Conservation (phyloP, 2,113 vertebrate species). For the Rostratula benghalensis region DNA sequence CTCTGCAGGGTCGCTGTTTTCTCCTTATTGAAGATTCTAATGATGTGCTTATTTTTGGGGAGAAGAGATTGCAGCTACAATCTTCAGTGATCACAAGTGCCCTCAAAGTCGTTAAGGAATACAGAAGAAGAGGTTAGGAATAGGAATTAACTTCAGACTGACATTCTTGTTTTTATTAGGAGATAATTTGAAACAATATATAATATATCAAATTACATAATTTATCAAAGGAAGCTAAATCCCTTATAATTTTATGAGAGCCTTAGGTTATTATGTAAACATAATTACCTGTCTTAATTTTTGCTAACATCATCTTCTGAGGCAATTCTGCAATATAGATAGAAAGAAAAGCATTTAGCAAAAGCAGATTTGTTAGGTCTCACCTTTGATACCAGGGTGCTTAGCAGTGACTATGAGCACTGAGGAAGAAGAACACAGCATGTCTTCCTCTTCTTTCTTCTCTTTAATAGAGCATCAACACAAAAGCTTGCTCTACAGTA, state of each 20-base stretch:
- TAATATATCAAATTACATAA: not conserved
- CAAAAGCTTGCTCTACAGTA: not conserved
- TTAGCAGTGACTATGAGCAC: not conserved
- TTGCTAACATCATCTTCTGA: not conserved
- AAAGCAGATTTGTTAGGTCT: not conserved
- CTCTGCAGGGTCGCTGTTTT: not conserved
- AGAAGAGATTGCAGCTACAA: not conserved
- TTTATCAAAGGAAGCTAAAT: not conserved
- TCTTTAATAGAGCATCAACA: not conserved
- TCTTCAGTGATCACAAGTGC: not conserved
- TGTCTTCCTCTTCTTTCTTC: not conserved
- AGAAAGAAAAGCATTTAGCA: not conserved
- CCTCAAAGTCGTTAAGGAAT: not conserved
- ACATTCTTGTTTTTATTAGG: not conserved
- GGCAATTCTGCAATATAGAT: conserved; percentile 37
- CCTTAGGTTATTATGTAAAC: not conserved
- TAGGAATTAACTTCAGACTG: not conserved
- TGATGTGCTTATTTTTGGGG: not conserved
- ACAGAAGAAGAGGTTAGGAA: not conserved
- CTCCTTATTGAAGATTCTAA: not conserved
- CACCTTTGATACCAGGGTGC: not conserved
- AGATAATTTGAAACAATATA: not conserved
- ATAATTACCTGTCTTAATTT: conserved; percentile 41
- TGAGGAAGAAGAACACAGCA: not conserved
- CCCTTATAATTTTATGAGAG: not conserved